A percentile compares a stretch with the other conserved stretches of the same genome.
Evolutionary conservation across 2,888 invertebrate genomes (phyloP).

Genomic region (Sphecodes monilicornis): DNA sequence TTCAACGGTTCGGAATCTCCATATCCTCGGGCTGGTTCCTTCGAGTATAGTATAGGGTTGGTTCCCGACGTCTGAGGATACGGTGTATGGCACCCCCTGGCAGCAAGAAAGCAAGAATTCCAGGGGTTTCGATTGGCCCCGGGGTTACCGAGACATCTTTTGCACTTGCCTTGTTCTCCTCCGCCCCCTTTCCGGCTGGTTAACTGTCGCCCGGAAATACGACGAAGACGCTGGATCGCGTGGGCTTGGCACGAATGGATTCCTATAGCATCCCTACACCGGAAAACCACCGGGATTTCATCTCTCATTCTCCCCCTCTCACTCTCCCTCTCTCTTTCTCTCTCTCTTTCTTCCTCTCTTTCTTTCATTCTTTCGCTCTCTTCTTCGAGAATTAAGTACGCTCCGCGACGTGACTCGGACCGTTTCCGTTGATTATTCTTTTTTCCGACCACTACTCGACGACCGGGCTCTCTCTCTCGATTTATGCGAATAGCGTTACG

Average conservation of each 20-base stretch:
- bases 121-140: conserved; percentile 52
- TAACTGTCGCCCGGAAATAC: conserved; percentile 60
- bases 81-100: conserved; percentile 30
- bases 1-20: conserved; percentile 34
- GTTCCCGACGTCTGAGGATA: conserved; percentile 21
- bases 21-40: conserved; percentile 36
- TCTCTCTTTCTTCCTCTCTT: neutral
- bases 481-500: neutral
- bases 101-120: conserved; percentile 62
- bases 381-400: conserved; percentile 24
- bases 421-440: conserved; percentile 7
- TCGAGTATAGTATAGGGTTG: conserved; percentile 6
- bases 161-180: conserved; percentile 42
- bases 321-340: neutral
- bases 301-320: neutral
- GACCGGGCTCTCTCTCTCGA: neutral
- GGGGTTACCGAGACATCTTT: conserved; percentile 53
- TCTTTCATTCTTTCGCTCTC: neutral
- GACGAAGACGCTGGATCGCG: conserved; percentile 42
- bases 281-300: conserved; percentile 23
- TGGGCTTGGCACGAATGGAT: conserved; percentile 43
- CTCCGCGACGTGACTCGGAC: neutral
- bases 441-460: neutral
- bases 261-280: conserved; percentile 19
- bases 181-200: conserved; percentile 63